Base-by-base conservation (phyloP, 2,113 vertebrate species). In the Labeo catla region DNA sequence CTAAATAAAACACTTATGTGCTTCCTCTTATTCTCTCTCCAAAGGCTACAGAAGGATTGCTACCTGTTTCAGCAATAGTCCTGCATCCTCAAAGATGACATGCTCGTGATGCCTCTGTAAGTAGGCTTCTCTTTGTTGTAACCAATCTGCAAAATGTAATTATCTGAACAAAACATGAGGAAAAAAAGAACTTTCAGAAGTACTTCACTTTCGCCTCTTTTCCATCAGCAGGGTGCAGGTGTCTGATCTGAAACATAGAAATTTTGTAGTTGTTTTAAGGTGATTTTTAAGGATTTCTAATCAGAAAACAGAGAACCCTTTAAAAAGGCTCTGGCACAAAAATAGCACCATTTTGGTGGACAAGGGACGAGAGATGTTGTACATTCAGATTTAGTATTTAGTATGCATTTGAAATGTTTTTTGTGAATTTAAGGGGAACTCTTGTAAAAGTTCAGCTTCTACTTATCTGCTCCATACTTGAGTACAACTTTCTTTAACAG, bases 31-130 rank as follows among this genome's bases (percentile, higher is more conserved):
- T 72, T 83, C 49, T 89, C 77, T 89, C 81, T 89, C 87, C 89
- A 88, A 77, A 90, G 82, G 79, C 90, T 90, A 93, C 91, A 87
- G 92, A 92, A 93, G 93, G 92, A 92, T 86, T 89, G 91, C 88
- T 91, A 76, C 59, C 91, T 86, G 87, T 61, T 89, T 87, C 88
- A 89, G 86, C 86, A 82, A 84, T 86, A 85, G 79, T 88, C 88
- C 89, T 78, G 66, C 88, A 85, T 83, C 90, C 61, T 54, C 63
- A 61, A 86, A 86, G 84, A 91, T 89, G 89, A 84, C 85, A 76
- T 86, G 81, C 90, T 90, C 94, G 93, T 93, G 93, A 95, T 94
- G 94, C 92, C 92, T 90, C 91, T 92, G 94, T 94, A 93, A 94
- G 95, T 95, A 91, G 81, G 77, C 87, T 83, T 89, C 86, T 82